These are phyloP conservation scores for Sympetrum striolatum DNA, from an alignment of 2,888 invertebrate species.

Conservation along the genomic window DNA sequence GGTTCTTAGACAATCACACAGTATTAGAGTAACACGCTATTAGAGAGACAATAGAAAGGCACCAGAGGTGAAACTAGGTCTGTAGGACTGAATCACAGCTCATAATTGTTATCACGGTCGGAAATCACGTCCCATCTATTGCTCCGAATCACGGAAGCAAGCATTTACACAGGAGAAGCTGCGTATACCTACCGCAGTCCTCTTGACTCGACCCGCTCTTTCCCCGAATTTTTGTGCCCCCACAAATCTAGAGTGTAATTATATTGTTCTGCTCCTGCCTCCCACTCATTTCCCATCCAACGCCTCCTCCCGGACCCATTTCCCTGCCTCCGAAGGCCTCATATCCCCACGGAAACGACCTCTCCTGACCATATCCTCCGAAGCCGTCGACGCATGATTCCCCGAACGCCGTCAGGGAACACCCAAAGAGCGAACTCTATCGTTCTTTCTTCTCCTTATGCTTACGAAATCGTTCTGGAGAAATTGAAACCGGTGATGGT, in stretches of 20 bases:
- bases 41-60: background rate
- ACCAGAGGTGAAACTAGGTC: background rate
- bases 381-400: background rate
- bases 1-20: background rate
- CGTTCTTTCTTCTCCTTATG: background rate
- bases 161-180: background rate
- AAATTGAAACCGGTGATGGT: background rate
- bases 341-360: background rate
- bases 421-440: background rate
- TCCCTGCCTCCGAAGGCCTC: background rate
- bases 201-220: background rate
- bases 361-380: background rate
- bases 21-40: background rate
- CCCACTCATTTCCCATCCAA: slow-evolving; percentile 3
- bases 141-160: background rate
- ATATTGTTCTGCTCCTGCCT: background rate
- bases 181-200: background rate
- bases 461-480: background rate
- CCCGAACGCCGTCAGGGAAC: background rate
- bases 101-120: no score
- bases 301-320: background rate
- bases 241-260: slow-evolving; percentile 17
- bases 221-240: background rate
- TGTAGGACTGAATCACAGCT: background rate
- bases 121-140: no score